These are phyloP conservation scores for Kuschelorhynchus macadamiae DNA, from an alignment of 2,888 invertebrate species.

Conservation along the genomic window DNA sequence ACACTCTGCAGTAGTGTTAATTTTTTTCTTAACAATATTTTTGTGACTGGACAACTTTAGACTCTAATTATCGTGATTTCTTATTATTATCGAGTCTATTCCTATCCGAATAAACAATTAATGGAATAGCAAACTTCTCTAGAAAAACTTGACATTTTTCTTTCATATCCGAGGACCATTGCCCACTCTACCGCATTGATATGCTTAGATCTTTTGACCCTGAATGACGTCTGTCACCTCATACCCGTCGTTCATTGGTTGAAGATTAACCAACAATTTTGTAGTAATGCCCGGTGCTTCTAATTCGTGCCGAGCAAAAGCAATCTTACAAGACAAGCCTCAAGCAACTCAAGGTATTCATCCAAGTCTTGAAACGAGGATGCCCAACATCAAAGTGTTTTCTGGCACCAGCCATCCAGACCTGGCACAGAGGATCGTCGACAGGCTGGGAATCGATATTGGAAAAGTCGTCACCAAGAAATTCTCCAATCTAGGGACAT, in stretches of 20 bases:
- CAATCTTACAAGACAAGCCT: constrained; percentile 55
- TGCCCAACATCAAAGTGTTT: constrained; percentile 99
- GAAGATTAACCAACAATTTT: constrained; percentile 58
- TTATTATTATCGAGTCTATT: no score
- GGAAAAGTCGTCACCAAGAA: constrained; percentile 99
- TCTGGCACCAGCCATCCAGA: constrained; percentile 99
- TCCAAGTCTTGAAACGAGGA: constrained; percentile 72
- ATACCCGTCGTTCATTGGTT: constrained; percentile 41
- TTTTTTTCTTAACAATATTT: no score
- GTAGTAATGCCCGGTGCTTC: constrained; percentile 80
- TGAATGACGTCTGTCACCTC: constrained; percentile 35
- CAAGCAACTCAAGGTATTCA: constrained; percentile 23
- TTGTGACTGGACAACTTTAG: no score
- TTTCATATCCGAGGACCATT: no score
- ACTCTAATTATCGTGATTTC: no score
- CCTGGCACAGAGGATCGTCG: constrained; percentile 96
- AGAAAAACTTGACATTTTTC: no score
- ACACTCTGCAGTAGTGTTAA: no score
- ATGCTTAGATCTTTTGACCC: background rate
- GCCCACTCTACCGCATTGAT: background rate
- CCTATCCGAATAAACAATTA: no score
- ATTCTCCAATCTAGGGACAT: constrained; percentile 99
- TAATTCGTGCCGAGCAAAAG: constrained; percentile 79
- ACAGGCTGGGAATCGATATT: constrained; percentile 96
- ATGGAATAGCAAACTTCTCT: no score